These are phyloP conservation scores for Clarias gariepinus DNA, from an alignment of 2,113 vertebrate species.

Conservation along the genomic window DNA sequence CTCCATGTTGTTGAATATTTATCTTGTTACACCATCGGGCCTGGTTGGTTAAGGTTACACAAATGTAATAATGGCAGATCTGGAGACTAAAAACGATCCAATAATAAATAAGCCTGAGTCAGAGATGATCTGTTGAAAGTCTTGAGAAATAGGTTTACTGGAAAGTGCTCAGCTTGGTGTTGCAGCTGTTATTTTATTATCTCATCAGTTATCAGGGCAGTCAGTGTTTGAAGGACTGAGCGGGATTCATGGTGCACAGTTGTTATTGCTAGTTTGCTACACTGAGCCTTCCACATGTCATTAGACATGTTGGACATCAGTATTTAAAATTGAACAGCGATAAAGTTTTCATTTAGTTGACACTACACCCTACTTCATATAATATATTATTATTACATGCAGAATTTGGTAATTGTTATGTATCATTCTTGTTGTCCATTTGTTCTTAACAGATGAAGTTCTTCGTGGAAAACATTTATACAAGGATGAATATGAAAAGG, in stretches of 20 bases:
- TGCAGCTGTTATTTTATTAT: constrained; percentile 42
- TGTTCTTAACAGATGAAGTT: constrained; percentile 55
- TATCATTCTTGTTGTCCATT: background rate
- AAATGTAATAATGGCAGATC: background rate
- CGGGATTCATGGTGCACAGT: constrained; percentile 17
- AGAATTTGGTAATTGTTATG: background rate
- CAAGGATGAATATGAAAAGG: constrained; percentile 62
- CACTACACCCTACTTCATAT: background rate
- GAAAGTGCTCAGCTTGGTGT: constrained; percentile 30
- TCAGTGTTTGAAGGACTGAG: constrained; percentile 2
- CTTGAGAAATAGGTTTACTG: constrained; percentile 36
- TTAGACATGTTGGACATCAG: background rate
- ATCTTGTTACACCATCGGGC: constrained; percentile 11
- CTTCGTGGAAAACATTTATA: constrained; percentile 23
- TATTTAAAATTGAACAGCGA: background rate
- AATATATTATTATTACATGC: background rate
- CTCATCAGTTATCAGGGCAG: constrained; percentile 39
- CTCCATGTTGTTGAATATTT: constrained; percentile 11
- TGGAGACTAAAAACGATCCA: background rate
- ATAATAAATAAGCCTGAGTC: constrained; percentile 18
- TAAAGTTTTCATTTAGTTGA: background rate
- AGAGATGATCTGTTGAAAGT: background rate
- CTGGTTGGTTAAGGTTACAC: constrained; percentile 15
- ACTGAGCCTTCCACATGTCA: background rate
- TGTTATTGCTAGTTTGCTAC: background rate